Conservation (phyloP, 2,888 invertebrate species). For the Laspeyria flexula region DNA sequence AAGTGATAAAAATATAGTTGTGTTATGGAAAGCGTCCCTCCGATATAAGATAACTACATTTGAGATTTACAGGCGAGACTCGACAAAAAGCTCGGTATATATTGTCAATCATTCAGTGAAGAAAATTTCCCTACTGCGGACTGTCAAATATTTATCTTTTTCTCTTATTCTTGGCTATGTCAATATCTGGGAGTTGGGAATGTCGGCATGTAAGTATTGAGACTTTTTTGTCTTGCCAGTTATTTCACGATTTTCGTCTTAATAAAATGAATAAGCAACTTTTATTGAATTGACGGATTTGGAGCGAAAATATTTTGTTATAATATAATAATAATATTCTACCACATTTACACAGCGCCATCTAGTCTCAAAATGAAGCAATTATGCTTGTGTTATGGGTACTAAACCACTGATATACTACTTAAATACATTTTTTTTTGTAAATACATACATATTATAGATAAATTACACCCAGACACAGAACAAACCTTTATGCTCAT, state of each 20-base stretch:
- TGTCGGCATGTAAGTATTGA: conserved; percentile 66
- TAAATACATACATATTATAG: no score
- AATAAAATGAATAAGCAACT: conserved; percentile 57
- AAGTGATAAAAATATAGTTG: conserved; percentile 38
- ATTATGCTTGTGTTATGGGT: no score
- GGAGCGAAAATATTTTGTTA: background rate
- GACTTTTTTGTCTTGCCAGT: conserved; percentile 58
- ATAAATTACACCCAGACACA: no score
- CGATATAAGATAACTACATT: conserved; percentile 50
- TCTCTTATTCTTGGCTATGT: conserved; percentile 64
- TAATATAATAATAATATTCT: no score
- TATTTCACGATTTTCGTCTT: conserved; percentile 61
- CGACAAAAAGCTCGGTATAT: conserved; percentile 53
- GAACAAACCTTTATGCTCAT: no score
- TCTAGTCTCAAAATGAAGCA: no score
- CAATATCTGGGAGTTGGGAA: conserved; percentile 64
- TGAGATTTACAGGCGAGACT: conserved; percentile 52
- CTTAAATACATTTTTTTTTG: no score
- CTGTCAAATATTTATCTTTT: conserved; percentile 73
- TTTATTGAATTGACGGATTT: conserved; percentile 21
- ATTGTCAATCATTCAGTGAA: conserved; percentile 67
- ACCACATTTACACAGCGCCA: no score
- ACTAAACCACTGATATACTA: no score
- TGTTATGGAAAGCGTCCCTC: conserved; percentile 43
- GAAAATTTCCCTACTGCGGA: conserved; percentile 62